These are phyloP conservation scores for Clostera curtula DNA, from an alignment of 2,888 invertebrate genomes.

Conservation along the genomic window DNA sequence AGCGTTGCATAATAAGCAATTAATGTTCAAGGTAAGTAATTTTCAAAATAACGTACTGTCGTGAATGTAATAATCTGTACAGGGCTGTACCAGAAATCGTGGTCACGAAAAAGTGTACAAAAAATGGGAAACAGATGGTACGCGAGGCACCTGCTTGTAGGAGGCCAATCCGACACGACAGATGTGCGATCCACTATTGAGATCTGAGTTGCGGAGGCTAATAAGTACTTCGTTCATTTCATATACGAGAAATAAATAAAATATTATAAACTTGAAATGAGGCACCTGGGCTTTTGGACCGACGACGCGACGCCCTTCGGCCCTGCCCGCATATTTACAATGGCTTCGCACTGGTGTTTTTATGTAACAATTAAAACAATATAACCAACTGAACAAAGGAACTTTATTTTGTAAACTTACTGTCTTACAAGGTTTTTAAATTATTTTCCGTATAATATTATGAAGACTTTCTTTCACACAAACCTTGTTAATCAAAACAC, in stretches of 20 bases:
- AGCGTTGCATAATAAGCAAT: too few species aligned
- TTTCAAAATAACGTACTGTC: conserved; percentile 7
- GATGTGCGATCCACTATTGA: conserved; percentile 40
- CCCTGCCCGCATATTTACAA: too few species aligned
- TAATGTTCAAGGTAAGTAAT: too few species aligned
- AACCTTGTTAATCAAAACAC: too few species aligned
- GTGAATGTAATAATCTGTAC: conserved; percentile 18
- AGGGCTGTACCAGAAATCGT: conserved; percentile 19
- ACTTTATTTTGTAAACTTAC: too few species aligned
- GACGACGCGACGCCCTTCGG: too few species aligned
- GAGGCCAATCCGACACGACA: conserved; percentile 31
- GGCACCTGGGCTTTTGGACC: not conserved
- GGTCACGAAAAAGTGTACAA: conserved; percentile 36
- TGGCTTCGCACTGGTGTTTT: too few species aligned
- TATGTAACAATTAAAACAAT: too few species aligned
- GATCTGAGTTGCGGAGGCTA: conserved; percentile 12
- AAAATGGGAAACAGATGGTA: conserved; percentile 62
- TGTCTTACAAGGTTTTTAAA: too few species aligned
- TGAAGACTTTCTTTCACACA: too few species aligned
- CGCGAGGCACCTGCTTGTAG: conserved; percentile 42
- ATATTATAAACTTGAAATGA: not conserved
- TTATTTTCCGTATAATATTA: too few species aligned
- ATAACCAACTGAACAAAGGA: too few species aligned
- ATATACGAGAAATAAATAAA: not conserved
- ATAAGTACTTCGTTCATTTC: conserved; percentile 5